Percentiles rank a stretch among this genome's conserved stretches.
Conservation (phyloP, 2,888 invertebrate species). For the Conops quadrifasciatus region DNA sequence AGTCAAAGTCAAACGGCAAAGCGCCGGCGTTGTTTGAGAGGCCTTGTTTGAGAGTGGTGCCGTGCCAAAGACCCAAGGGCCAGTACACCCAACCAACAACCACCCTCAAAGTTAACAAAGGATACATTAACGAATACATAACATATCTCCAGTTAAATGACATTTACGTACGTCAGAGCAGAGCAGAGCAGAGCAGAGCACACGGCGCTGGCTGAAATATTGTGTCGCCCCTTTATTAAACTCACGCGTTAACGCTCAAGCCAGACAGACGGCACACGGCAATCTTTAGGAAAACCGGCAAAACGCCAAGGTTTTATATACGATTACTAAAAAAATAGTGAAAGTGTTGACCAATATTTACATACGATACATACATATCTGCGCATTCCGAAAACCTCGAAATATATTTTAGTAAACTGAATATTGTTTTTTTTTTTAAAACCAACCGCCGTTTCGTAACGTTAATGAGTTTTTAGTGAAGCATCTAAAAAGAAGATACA, state of each 20-base stretch:
- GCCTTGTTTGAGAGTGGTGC: background rate
- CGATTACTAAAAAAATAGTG: background rate
- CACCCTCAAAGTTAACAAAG: background rate
- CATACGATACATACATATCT: background rate
- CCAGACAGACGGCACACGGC: background rate
- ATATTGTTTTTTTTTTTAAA: background rate
- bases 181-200: too few relatives aligned
- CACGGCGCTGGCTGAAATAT: background rate
- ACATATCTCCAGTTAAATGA: too few relatives aligned
- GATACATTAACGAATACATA: background rate
- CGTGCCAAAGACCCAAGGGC: background rate
- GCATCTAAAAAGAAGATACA: background rate
- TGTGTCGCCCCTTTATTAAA: constrained; percentile 20
- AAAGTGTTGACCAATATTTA: background rate
- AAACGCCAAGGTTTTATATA: background rate
- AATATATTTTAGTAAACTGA: background rate
- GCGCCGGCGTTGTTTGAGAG: constrained; percentile 18
- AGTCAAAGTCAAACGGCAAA: constrained; percentile 29
- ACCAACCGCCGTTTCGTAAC: background rate
- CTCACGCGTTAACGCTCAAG: constrained; percentile 23
- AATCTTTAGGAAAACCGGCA: background rate
- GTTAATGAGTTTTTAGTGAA: background rate
- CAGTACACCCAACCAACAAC: background rate
- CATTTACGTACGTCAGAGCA: background rate
- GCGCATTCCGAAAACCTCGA: background rate